These are phyloP conservation scores for Ceratosolen fusciceps DNA, from an alignment of 1,140 invertebrate genomes.

Conservation along the genomic window DNA sequence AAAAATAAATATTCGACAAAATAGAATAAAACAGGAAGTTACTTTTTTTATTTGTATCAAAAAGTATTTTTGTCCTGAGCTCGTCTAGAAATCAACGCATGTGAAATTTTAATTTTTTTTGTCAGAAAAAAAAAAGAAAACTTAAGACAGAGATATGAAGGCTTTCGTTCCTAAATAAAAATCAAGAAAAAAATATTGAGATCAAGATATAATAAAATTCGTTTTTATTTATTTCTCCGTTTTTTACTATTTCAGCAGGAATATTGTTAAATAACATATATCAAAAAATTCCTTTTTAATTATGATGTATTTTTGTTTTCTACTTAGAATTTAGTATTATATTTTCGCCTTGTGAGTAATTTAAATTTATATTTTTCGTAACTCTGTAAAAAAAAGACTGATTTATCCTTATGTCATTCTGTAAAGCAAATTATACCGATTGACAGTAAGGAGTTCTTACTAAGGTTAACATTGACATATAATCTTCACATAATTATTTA, in stretches of 20 bases:
- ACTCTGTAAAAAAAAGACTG: conserved; percentile 10
- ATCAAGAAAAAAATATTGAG: conserved; percentile 57
- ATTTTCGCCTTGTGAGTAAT: not conserved
- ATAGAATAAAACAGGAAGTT: conserved; percentile 43
- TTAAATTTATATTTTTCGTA: conserved; percentile 4
- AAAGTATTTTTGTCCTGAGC: conserved; percentile 48
- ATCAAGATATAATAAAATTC: conserved; percentile 49
- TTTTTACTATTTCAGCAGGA: conserved; percentile 11
- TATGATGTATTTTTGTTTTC: not conserved
- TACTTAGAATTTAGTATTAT: conserved; percentile 7
- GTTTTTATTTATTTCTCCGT: conserved; percentile 27
- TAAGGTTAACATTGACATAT: not conserved
- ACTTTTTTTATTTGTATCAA: conserved; percentile 51
- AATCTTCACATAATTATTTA: not conserved
- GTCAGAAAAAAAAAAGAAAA: conserved; percentile 49
- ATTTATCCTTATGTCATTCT: not conserved
- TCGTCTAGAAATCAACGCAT: conserved; percentile 53
- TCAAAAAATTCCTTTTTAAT: not conserved
- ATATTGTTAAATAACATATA: not conserved
- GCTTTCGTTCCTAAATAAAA: conserved; percentile 63
- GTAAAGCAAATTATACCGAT: not conserved
- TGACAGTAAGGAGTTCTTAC: not conserved
- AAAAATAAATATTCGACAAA: conserved; percentile 31
- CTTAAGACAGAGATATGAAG: conserved; percentile 52
- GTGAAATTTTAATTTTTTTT: conserved; percentile 56